These are phyloP conservation scores for Hippocampus mohnikei DNA, from an alignment of 2,113 vertebrate genomes.

Conservation along the genomic window DNA sequence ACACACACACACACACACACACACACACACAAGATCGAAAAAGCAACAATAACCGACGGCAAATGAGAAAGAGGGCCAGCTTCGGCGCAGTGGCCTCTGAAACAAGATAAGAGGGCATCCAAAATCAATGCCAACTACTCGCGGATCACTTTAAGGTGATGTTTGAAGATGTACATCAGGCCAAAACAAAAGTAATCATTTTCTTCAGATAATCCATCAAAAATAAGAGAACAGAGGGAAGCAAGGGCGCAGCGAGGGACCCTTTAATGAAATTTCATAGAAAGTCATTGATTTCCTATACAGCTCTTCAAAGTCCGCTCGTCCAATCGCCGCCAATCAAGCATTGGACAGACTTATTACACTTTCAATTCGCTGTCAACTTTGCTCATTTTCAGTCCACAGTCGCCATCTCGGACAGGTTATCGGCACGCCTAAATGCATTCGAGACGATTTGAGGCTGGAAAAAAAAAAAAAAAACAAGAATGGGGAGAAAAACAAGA, in stretches of 20 bases:
- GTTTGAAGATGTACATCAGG: conserved; percentile 72
- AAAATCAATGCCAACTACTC: conserved; percentile 73
- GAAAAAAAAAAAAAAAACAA: conserved; percentile 12
- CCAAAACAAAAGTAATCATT: conserved; percentile 67
- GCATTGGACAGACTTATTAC: conserved; percentile 94
- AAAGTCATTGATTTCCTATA: conserved; percentile 90
- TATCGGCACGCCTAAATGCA: conserved; percentile 90
- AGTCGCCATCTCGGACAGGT: conserved; percentile 85
- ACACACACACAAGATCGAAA: conserved; percentile 48
- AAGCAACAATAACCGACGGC: conserved; percentile 61
- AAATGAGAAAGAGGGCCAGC: conserved; percentile 51
- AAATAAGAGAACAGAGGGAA: conserved; percentile 90
- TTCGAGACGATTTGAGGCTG: conserved; percentile 79
- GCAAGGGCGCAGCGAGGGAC: conserved; percentile 71
- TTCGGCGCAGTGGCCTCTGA: conserved; percentile 48
- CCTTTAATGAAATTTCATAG: conserved; percentile 94
- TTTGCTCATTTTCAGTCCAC: conserved; percentile 90
- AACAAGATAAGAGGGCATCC: conserved; percentile 61
- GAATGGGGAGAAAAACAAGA: neutral
- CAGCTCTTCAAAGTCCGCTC: conserved; percentile 83
- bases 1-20: conserved; percentile 35
- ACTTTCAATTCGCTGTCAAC: conserved; percentile 91
- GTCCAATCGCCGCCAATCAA: conserved; percentile 81
- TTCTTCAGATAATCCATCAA: conserved; percentile 87
- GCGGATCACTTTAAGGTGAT: conserved; percentile 74